A percentile compares a stretch with the other conserved stretches of the same genome.
Evolutionary conservation across 2,888 invertebrate species (phyloP).

Genomic region (Pseudoips prasinana): DNA sequence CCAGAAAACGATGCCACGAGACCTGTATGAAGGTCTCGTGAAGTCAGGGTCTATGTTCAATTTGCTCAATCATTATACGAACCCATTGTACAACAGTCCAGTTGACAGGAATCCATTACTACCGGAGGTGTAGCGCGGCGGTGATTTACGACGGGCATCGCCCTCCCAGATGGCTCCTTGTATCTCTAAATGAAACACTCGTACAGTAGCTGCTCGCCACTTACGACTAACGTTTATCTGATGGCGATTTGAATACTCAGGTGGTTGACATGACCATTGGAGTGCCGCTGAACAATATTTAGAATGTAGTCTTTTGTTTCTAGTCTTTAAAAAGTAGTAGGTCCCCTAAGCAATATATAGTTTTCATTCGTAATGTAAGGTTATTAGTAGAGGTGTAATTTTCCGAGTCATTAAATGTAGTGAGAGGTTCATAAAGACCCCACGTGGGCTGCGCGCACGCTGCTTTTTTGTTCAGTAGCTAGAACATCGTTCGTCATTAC

Average conservation of each 20-base stretch:
- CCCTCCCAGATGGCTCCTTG: constrained; percentile 42
- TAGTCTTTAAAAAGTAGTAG: constrained; percentile 22
- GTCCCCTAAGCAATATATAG: constrained; percentile 35
- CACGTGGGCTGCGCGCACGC: constrained; percentile 64
- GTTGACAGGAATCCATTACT: constrained; percentile 42
- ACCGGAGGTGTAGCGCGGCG: constrained; percentile 35
- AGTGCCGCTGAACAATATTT: constrained; percentile 10
- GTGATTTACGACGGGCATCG: constrained; percentile 47
- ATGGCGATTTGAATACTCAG: constrained; percentile 38
- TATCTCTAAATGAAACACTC: constrained; percentile 45
- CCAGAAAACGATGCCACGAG: too few species aligned
- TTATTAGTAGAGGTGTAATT: constrained; percentile 58
- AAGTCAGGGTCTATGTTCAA: constrained; percentile 27
- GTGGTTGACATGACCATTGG: constrained; percentile 23
- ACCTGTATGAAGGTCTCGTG: neutral
- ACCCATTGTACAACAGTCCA: constrained; percentile 21
- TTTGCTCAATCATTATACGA: constrained; percentile 27
- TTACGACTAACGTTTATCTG: constrained; percentile 37
- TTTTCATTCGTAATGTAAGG: constrained; percentile 47
- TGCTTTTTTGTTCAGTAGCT: constrained; percentile 59
- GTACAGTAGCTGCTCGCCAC: constrained; percentile 32
- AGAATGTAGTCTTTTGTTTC: constrained; percentile 6
- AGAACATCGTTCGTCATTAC: constrained; percentile 73
- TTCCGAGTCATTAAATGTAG: constrained; percentile 71
- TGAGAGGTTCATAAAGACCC: constrained; percentile 62